Base-by-base conservation (phyloP, 2,113 vertebrate genomes). In the Pica pica region DNA sequence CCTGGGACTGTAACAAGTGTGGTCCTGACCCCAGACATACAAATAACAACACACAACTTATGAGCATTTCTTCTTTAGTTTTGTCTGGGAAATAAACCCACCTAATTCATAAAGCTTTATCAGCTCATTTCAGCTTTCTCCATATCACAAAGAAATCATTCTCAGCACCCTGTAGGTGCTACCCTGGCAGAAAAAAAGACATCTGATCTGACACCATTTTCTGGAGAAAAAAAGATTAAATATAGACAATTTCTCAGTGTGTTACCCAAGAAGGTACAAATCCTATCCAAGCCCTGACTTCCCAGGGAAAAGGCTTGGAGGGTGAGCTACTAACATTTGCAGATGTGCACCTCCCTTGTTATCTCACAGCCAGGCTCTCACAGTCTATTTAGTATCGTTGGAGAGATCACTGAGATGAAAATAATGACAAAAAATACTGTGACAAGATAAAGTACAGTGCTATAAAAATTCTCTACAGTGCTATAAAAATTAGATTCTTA, bases 401-500 rank as follows among this genome's bases (percentile, higher is more conserved):
- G 1, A 68, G 90, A 95, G 85, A 67, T 93, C 95, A 81, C 92
- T 35, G 90, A 93, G 92, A 93, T 87, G 96, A 97, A 96, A 96
- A 97, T 95, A 97, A 95, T 97, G 93, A 96, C 95, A 93, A 97
- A 97, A 95, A 96, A 93, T 95, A 94, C 92, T 93, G 90, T 97
- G 96, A 96, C 95, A 97, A 97, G 96, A 96, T 96, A 97, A 97
- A 97, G 95, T 96, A 96, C 79, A 59, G 95, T 96, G 95, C 96
- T 97, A 97, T 97, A 97, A 97, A 97, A 97, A 97, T 97, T 95
- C 95, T 97, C 96, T 96, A 96, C 95, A 93, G 94, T 96, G 95
- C 95, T 97, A 96, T 97, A 97, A 97, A 97, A 96, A 97, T 96
- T 96, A 97, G 95, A 96, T 96, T 97, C 93, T 95, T 97, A 95